Conservation (phyloP, 2,888 invertebrate species). For the Athalia rosae region DNA sequence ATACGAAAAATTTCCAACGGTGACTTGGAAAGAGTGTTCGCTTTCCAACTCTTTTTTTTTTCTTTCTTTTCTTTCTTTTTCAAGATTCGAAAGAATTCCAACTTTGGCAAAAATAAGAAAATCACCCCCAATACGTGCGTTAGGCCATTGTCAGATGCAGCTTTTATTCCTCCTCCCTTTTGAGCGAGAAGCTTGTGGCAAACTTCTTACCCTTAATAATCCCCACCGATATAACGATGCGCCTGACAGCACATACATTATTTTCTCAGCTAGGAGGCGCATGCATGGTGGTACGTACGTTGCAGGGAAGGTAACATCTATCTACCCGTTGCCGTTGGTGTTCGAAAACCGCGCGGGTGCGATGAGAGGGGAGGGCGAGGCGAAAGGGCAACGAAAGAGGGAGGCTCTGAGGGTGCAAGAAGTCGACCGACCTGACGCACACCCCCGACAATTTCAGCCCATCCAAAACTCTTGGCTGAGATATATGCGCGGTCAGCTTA, state of each 20-base stretch:
- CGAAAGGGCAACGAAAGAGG: slow-evolving; percentile 27
- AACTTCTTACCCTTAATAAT: slow-evolving; percentile 55
- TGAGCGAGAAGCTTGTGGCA: slow-evolving; percentile 8
- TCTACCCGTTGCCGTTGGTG: no score
- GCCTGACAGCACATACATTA: slow-evolving; percentile 63
- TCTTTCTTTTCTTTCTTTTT: no score
- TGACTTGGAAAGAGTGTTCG: no score
- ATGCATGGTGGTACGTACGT: background rate
- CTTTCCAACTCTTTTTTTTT: no score
- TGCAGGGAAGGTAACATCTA: no score
- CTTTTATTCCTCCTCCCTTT: background rate
- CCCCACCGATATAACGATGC: slow-evolving; percentile 60
- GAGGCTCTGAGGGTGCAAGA: slow-evolving; percentile 45
- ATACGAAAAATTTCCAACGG: no score
- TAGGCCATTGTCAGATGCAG: slow-evolving; percentile 30
- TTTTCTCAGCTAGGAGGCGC: slow-evolving; percentile 25
- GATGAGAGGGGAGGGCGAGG: slow-evolving; percentile 30
- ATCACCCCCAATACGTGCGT: background rate
- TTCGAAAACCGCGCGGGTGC: background rate
- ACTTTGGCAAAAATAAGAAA: background rate
- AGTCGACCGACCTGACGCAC: slow-evolving; percentile 22
- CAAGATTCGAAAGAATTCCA: background rate
- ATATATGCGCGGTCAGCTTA: slow-evolving; percentile 46
- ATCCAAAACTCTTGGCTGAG: slow-evolving; percentile 39
- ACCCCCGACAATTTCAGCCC: slow-evolving; percentile 17